A percentile compares a stretch with the other conserved stretches of the same genome.
Conservation (phyloP, 2,888 invertebrate genomes). For the Galerucella calmariensis region DNA sequence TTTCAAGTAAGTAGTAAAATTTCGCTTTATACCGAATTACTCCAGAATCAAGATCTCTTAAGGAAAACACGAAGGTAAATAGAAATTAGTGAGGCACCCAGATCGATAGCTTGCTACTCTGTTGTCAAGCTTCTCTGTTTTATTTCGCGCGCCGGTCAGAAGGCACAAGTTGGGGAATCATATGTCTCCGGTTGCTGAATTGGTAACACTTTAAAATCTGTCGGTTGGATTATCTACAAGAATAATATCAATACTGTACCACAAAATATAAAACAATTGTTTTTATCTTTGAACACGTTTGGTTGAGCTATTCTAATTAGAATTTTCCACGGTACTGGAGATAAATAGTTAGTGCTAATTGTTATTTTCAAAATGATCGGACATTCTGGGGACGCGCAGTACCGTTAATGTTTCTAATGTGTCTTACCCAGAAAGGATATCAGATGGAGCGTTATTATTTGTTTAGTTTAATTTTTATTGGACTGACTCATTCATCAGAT, state of each 20-base stretch:
- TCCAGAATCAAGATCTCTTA: neutral
- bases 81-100: conserved; percentile 3
- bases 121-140: conserved; percentile 4
- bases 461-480: neutral
- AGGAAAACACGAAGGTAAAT: neutral
- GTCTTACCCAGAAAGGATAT: too few relatives aligned
- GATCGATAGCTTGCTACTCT: conserved; percentile 6
- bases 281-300: neutral
- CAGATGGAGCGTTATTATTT: neutral
- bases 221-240: neutral
- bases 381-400: too few relatives aligned
- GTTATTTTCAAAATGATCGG: too few relatives aligned
- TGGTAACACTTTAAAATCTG: conserved; percentile 5
- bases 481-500: neutral
- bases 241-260: neutral
- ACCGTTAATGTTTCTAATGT: too few relatives aligned
- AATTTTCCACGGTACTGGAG: too few relatives aligned
- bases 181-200: neutral
- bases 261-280: too few relatives aligned
- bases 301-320: too few relatives aligned
- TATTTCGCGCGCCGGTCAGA: conserved; percentile 11
- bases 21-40: neutral
- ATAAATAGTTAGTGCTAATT: too few relatives aligned
- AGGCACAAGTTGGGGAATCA: conserved; percentile 9
- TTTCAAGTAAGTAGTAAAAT: neutral